Conservation (phyloP, 2,797 vertebrate genomes). For the Platyrinchus mystaceus region DNA sequence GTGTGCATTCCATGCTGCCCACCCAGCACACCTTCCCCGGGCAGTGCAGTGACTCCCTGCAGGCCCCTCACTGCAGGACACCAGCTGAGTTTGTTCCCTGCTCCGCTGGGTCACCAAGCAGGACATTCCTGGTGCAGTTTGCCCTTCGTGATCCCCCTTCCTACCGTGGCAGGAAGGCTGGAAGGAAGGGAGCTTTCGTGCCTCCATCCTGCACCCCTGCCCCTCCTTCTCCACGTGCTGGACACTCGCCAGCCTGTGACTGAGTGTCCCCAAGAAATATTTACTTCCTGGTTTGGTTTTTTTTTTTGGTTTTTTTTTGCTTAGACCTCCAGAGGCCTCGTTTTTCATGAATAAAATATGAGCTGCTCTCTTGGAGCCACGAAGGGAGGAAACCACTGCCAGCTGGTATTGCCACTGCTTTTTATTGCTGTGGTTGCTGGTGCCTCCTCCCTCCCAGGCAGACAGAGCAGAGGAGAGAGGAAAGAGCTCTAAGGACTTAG, state of each 20-base stretch:
- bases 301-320: conserved; percentile 7
- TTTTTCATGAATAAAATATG: conserved; percentile 78
- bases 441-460: conserved; percentile 27
- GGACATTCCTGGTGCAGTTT: neutral
- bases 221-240: neutral
- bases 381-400: conserved; percentile 58
- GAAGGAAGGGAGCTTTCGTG: neutral
- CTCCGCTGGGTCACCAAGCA: neutral
- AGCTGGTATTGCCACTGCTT: conserved; percentile 49
- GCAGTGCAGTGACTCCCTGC: neutral
- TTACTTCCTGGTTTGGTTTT: conserved; percentile 68
- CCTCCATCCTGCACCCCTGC: neutral
- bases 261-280: conserved; percentile 51
- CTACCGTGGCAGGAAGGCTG: neutral
- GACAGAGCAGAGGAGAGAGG: neutral
- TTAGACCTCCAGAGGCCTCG: conserved; percentile 44
- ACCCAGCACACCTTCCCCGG: fast-evolving
- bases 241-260: neutral
- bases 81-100: neutral
- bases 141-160: neutral
- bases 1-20: fast-evolving
- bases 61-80: neutral
- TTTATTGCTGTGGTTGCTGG: conserved; percentile 69
- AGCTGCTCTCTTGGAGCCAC: conserved; percentile 51
- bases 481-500: neutral